phyloP scores from a whole-genome alignment of 2,113 vertebrate species.

The Mesocricetus auratus region DNA sequence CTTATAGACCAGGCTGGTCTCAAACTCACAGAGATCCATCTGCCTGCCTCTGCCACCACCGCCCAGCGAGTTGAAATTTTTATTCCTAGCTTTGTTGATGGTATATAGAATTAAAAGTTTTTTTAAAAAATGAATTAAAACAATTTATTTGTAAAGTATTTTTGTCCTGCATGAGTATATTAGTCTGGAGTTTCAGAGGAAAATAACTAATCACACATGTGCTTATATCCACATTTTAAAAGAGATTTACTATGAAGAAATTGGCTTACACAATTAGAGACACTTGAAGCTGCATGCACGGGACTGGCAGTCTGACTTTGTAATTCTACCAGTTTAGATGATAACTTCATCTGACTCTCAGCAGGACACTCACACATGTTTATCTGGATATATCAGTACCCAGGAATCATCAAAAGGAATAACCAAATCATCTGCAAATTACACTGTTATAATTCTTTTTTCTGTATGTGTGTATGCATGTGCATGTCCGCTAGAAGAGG shows the following conservation, averaged over 20 bases:
- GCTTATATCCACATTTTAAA: neutral
- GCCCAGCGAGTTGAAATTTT: no score
- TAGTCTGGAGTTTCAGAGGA: neutral
- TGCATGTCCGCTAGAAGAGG: neutral
- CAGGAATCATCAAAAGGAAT: neutral
- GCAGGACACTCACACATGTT: neutral
- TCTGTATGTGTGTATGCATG: neutral
- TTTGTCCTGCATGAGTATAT: neutral
- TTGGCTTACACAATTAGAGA: neutral
- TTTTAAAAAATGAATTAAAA: neutral
- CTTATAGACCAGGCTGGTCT: no score
- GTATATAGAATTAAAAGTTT: neutral
- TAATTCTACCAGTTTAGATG: neutral
- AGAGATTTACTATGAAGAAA: neutral
- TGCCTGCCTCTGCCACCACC: no score
- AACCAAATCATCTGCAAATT: conserved; percentile 30
- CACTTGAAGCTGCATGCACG: neutral
- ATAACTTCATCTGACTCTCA: neutral
- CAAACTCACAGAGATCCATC: no score
- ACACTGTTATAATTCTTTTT: neutral
- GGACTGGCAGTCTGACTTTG: neutral
- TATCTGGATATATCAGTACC: neutral
- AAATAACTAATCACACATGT: neutral
- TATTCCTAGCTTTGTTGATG: neutral
- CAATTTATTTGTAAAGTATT: neutral